A percentile compares a stretch with the other conserved stretches of the same genome.
Conservation (phyloP, 2,113 vertebrate genomes). For the Sceloporus undulatus region DNA sequence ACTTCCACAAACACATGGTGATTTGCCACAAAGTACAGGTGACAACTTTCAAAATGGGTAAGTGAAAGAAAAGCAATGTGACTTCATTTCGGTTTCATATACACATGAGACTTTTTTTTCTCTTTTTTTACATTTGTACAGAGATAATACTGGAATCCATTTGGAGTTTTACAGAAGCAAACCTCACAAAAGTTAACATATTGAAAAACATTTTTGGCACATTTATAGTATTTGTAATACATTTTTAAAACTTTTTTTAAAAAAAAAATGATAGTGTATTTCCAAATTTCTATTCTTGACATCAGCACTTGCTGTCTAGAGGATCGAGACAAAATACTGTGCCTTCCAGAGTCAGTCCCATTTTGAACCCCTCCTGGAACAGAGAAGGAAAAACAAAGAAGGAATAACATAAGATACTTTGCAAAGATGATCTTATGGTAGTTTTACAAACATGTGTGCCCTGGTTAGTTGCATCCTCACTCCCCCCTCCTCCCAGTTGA, state of each 20-base stretch:
- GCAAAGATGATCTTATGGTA: not conserved
- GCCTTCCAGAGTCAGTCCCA: conserved; percentile 99
- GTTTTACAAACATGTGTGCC: not conserved
- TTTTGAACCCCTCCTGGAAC: conserved; percentile 99
- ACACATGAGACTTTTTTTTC: conserved; percentile 51
- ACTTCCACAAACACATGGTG: conserved; percentile 31
- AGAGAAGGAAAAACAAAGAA: conserved; percentile 60
- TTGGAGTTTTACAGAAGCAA: conserved; percentile 67
- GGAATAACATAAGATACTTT: conserved; percentile 32
- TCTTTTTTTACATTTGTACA: conserved; percentile 69
- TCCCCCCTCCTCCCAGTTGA: too few species aligned
- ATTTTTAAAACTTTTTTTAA: conserved; percentile 7
- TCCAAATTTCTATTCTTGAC: conserved; percentile 63
- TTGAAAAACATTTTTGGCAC: conserved; percentile 76
- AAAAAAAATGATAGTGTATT: conserved; percentile 31
- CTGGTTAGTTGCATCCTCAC: too few species aligned
- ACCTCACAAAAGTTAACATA: conserved; percentile 65
- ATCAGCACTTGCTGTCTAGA: conserved; percentile 94
- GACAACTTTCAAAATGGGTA: conserved; percentile 13
- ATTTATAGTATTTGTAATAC: conserved; percentile 52
- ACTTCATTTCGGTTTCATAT: conserved; percentile 62
- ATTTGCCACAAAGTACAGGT: not conserved
- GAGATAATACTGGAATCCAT: conserved; percentile 46
- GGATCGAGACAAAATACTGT: conserved; percentile 96
- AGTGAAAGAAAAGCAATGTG: conserved; percentile 55